Evolutionary conservation across 2,113 vertebrate species (phyloP).

Genomic region (Corydoras sp.): DNA sequence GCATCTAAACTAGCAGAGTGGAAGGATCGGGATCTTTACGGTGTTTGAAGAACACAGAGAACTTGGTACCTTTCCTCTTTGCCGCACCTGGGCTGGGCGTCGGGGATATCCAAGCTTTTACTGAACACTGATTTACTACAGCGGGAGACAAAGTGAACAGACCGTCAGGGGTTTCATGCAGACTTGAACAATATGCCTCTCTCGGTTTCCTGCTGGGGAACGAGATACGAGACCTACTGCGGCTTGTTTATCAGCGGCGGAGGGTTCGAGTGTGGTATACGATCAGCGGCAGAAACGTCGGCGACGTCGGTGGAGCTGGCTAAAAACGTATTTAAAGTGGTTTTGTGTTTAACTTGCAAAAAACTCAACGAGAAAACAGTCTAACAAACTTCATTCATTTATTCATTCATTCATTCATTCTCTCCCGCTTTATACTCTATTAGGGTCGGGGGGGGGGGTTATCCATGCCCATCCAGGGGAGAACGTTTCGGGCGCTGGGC

Average conservation of each 20-base stretch:
- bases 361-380: no score
- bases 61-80: conserved; percentile 93
- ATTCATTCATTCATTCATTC: no score
- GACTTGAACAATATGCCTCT: conserved; percentile 20
- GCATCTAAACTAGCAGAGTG: background rate
- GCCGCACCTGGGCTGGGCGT: conserved; percentile 89
- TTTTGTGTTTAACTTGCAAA: no score
- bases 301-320: no score
- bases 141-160: conserved; percentile 84
- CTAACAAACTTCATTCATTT: no score
- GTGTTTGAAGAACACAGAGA: conserved; percentile 19
- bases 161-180: conserved; percentile 52
- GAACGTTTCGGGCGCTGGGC: no score
- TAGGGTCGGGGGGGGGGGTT: no score
- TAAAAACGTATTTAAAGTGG: no score
- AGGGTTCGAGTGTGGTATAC: background rate
- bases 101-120: conserved; percentile 98
- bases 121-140: conserved; percentile 96
- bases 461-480: no score
- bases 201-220: conserved; percentile 5
- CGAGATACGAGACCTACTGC: conserved; percentile 12
- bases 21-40: conserved; percentile 71
- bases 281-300: no score
- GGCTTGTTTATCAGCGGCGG: background rate
- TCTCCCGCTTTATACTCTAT: no score